Base-by-base conservation (phyloP, 1,140 invertebrate genomes). In the Bombus vancouverensis region DNA sequence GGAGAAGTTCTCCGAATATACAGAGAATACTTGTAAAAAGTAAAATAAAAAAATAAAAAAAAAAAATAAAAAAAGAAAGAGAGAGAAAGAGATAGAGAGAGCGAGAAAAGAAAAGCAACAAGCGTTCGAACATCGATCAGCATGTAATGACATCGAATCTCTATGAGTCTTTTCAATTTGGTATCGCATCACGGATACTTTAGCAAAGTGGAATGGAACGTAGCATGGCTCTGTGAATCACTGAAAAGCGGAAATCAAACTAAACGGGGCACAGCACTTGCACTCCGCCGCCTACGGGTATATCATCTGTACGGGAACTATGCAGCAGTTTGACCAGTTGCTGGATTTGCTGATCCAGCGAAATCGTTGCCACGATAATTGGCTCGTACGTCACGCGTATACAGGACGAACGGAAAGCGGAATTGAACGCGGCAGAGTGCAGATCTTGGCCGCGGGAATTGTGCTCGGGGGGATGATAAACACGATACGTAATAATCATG, bases 201-300 rank as follows among this genome's bases (percentile, higher is more conserved):
- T 18, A 9, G n/a, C 28, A n/a, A 76, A 34, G 57, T 28, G 75
- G 53, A 37, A 39, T 80, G 85, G 37, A 83, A 87, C 88, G 81
- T 78, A 66, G 73, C 65, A 81, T 80, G 42, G 81, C 72, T 78
- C 57, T 74, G 84, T 74, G 86, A 77, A 34, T 89, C 85, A 89
- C 73, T 87, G 88, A 89, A 89, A 91, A 81, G 81, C 85, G 88
- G 81, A 89, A 89, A 80, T 89, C 88, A 84, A 88, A 91, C 86
- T 90, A 89, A 92, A 89, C 76, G 83, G 84, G 88, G 62, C 89
- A 86, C 88, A 91, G 88, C 84, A 91, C 77, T 85, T 91, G 93
- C 92, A 91, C 91, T 93, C 93, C 90, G 93, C 87, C 89, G 72
- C 37, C 70, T 53, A 53, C 47, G 47, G 47, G 18, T 53, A 53